Conservation (phyloP, 2,797 vertebrate genomes). For the Etheostoma nigrum region DNA sequence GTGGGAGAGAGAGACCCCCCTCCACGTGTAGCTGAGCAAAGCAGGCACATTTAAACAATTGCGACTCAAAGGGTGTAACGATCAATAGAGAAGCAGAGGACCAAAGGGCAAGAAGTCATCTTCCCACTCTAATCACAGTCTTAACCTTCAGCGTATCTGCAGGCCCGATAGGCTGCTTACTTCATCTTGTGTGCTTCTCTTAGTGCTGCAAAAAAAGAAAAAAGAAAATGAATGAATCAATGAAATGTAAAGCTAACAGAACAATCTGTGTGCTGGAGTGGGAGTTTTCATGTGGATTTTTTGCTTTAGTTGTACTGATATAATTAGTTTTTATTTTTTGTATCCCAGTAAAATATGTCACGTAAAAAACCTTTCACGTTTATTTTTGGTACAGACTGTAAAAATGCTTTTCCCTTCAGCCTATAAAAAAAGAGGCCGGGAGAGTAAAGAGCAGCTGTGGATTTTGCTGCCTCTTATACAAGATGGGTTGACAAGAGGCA, state of each 20-base stretch:
- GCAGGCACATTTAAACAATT: constrained; percentile 62
- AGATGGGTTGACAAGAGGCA: neutral
- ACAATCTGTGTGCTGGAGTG: neutral
- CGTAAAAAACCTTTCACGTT: constrained; percentile 20
- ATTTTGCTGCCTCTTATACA: neutral
- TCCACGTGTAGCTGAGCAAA: constrained; percentile 28
- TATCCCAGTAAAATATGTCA: constrained; percentile 1
- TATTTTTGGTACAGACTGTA: constrained; percentile 11
- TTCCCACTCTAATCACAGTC: constrained; percentile 67
- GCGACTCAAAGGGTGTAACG: constrained; percentile 64
- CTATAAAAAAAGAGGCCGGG: constrained; percentile 7
- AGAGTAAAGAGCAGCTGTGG: neutral
- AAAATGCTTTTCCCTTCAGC: constrained; percentile 15
- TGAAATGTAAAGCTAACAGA: neutral
- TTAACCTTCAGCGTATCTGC: constrained; percentile 77
- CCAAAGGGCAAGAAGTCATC: constrained; percentile 74
- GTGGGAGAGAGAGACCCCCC: neutral
- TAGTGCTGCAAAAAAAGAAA: constrained; percentile 1
- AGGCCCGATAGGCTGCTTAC: constrained; percentile 61
- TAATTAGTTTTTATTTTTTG: constrained; percentile 26
- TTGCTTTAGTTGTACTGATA: constrained; percentile 1
- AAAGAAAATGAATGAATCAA: too few relatives aligned
- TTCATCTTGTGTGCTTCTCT: constrained; percentile 32
- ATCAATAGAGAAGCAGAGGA: constrained; percentile 73
- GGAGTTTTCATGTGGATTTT: neutral